Evolutionary conservation across 2,888 invertebrate genomes (phyloP).

Genomic region (Lasioglossum vierecki): DNA sequence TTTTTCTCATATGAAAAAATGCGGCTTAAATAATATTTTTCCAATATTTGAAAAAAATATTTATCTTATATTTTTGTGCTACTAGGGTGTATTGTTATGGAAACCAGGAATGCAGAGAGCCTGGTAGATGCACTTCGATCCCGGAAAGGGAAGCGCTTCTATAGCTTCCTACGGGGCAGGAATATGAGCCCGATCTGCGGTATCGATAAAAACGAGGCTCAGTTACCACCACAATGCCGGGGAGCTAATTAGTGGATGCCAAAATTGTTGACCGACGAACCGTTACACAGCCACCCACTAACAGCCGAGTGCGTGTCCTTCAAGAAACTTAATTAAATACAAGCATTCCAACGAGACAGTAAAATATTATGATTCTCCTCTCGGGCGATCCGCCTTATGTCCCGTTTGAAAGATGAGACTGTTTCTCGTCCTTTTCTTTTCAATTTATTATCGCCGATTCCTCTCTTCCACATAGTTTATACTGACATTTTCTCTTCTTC

Average conservation of each 20-base stretch:
- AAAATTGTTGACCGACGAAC: conserved; percentile 51
- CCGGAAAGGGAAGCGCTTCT: conserved; percentile 69
- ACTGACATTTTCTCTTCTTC: background rate
- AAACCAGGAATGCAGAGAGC: conserved; percentile 50
- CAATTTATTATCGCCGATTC: conserved; percentile 18
- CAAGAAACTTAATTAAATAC: conserved; percentile 34
- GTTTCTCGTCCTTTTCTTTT: conserved; percentile 10
- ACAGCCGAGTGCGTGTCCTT: conserved; percentile 17
- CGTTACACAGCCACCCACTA: conserved; percentile 39
- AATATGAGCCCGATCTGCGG: conserved; percentile 64
- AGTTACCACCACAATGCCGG: conserved; percentile 39
- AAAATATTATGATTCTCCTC: conserved; percentile 40
- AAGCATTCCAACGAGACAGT: conserved; percentile 29
- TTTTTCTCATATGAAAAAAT: no score
- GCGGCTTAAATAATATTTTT: no score
- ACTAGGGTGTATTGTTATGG: conserved; percentile 56
- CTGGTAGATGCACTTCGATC: conserved; percentile 66
- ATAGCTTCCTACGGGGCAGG: conserved; percentile 64
- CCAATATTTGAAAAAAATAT: no score
- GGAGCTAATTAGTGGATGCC: conserved; percentile 57
- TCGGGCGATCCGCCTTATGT: conserved; percentile 1
- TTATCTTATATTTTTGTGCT: no score
- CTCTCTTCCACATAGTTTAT: background rate
- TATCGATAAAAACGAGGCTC: conserved; percentile 64
- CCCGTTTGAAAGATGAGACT: conserved; percentile 1